A percentile compares a stretch with the other conserved stretches of the same genome.
These are phyloP conservation scores for Ciconia stormi DNA, from an alignment of 2,113 vertebrate genomes.

Conservation along the genomic window DNA sequence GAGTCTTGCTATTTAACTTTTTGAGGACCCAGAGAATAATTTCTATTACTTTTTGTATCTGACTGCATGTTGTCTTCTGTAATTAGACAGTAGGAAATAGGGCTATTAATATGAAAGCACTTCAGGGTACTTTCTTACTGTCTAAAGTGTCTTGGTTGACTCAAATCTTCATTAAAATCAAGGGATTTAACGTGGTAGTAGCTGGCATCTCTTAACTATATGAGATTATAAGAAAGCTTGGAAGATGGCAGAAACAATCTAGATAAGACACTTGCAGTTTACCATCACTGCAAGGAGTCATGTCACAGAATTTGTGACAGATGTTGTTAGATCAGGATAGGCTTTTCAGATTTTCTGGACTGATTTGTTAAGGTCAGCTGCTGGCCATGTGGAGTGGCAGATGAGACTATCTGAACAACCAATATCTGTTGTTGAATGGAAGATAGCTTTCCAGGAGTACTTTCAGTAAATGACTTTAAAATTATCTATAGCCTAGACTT, in stretches of 20 bases:
- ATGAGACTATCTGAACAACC: neutral
- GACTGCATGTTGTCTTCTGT: neutral
- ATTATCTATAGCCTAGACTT: neutral
- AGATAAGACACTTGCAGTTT: neutral
- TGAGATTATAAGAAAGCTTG: neutral
- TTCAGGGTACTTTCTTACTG: neutral
- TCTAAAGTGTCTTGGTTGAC: neutral
- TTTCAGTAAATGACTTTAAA: neutral
- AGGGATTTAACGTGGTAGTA: neutral
- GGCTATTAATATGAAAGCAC: neutral
- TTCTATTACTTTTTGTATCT: neutral
- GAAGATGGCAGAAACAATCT: neutral
- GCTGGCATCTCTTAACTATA: neutral
- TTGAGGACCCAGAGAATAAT: neutral
- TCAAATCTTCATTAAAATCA: neutral
- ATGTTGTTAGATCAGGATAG: neutral
- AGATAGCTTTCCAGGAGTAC: neutral
- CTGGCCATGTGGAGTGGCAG: neutral
- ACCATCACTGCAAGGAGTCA: neutral
- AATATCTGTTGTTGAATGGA: neutral
- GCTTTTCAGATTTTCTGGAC: constrained; percentile 30
- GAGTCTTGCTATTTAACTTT: neutral
- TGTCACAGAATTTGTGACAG: constrained; percentile 25
- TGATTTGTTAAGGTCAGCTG: constrained; percentile 16
- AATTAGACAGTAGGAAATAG: neutral